Percentiles rank a stretch among this genome's conserved stretches.
Conservation (phyloP, 2,797 vertebrate species). For the Chrosomus eos region DNA sequence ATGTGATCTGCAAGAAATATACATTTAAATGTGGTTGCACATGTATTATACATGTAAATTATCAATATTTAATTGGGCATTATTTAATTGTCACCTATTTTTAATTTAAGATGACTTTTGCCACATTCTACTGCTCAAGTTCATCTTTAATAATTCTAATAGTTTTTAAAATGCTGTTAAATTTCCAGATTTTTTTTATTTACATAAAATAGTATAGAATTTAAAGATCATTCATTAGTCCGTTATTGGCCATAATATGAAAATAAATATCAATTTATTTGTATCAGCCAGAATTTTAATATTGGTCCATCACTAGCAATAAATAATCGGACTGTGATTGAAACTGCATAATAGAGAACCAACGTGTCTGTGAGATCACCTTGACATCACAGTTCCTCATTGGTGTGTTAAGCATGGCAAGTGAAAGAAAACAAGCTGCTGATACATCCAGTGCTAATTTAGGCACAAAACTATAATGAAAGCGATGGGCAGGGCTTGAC, state of each 20-base stretch:
- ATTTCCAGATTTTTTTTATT: background rate
- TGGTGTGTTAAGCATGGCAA: too few species aligned
- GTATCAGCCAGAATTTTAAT: background rate
- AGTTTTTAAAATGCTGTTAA: background rate
- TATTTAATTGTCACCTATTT: too few species aligned
- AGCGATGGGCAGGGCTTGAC: background rate
- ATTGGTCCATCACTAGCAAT: background rate
- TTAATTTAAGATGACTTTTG: conserved; percentile 6
- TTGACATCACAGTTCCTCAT: background rate
- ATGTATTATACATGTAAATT: conserved; percentile 13
- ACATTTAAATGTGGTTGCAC: conserved; percentile 39
- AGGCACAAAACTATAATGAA: background rate
- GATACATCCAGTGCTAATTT: background rate
- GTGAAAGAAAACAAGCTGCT: too few species aligned
- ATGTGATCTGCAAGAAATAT: background rate
- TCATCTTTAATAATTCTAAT: background rate
- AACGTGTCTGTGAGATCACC: background rate
- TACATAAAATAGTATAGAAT: background rate
- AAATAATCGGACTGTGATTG: background rate
- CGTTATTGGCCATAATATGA: background rate
- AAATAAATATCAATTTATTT: background rate
- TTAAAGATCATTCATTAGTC: background rate
- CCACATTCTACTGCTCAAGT: background rate
- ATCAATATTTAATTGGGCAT: conserved; percentile 26
- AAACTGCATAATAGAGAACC: background rate